Base-by-base conservation (phyloP, 2,888 invertebrate genomes). In the Drosophila anomelani region DNA sequence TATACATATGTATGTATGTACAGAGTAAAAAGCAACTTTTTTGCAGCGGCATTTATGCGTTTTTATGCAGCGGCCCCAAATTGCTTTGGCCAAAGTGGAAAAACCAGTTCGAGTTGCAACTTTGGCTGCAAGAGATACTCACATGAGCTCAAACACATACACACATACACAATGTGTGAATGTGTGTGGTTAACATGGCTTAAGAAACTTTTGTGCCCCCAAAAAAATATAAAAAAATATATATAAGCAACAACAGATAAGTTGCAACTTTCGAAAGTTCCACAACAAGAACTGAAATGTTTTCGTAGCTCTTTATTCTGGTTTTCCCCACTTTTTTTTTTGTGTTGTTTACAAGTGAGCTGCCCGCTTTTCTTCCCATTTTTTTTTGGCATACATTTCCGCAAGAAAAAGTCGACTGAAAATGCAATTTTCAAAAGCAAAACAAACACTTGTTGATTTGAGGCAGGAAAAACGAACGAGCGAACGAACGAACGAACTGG, bases 101-200 rank as follows among this genome's bases (percentile, higher is more conserved):
- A 89, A 85, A 89, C 85, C 85, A 90, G 90, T 89, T 61, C 57
- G 80, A 83, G 68, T 75, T 80, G 86, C 78, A 74, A 82, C 71
- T 72, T 72, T 69, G 67, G 54, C 69, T 59, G 62, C 64, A 76
- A 84, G 78, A 83, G 78, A 83, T 85, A 78, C 86, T 78, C 61
- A 80, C 75, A 77, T 41, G 49, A 57, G 41, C n/a, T 3, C 34
- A 2, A 34, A 2, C 51, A 20, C 20, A 51, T 5, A 51, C 20
- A 51, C 15, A 51, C 49, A 51, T 13, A 32, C 47, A 47, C 9
- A 10, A 43, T 63, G 80, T 85, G 89, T 58, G 77, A 85, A 75
- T 89, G 88, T 85, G 88, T 89, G 90, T 64, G 85, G 88, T 88
- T 85, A 88, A 85, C 85, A 85, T 85, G 85, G 84, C 90, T 89